Conservation (phyloP, 2,888 invertebrate genomes). For the Heterodera filipjevi region DNA sequence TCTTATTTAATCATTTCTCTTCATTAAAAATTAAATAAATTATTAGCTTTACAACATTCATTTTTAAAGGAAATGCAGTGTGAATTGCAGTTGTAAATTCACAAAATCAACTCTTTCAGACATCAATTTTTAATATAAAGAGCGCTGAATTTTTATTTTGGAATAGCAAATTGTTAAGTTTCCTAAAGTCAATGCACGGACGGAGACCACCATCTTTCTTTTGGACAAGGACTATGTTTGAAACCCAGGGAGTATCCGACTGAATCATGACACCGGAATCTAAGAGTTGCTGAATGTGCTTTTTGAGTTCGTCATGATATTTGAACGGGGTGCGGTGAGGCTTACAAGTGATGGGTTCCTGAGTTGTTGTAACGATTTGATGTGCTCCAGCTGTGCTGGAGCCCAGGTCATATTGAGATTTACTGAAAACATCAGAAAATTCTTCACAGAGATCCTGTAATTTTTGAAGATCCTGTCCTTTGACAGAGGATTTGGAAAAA, state of each 20-base stretch:
- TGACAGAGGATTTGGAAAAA: conserved; percentile 12
- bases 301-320: too few species aligned
- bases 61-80: too few species aligned
- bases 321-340: conserved; percentile 43
- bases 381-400: conserved; percentile 36
- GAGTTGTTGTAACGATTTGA: conserved; percentile 45
- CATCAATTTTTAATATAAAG: too few species aligned
- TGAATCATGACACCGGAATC: conserved; percentile 40
- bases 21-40: too few species aligned
- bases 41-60: too few species aligned
- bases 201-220: conserved; percentile 49
- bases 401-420: conserved; percentile 47
- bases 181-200: conserved; percentile 47
- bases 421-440: conserved; percentile 42
- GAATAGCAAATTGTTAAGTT: too few species aligned
- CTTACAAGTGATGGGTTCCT: conserved; percentile 35
- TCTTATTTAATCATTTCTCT: too few species aligned
- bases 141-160: too few species aligned
- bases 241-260: conserved; percentile 48
- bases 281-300: conserved; percentile 44
- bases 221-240: conserved; percentile 33
- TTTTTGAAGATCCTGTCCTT: conserved; percentile 28
- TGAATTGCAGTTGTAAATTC: too few species aligned
- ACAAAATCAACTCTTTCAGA: too few species aligned
- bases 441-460: conserved; percentile 34